Evolutionary conservation across 2,888 invertebrate genomes (phyloP).

Genomic region (Prosopocoilus inquinatus): DNA sequence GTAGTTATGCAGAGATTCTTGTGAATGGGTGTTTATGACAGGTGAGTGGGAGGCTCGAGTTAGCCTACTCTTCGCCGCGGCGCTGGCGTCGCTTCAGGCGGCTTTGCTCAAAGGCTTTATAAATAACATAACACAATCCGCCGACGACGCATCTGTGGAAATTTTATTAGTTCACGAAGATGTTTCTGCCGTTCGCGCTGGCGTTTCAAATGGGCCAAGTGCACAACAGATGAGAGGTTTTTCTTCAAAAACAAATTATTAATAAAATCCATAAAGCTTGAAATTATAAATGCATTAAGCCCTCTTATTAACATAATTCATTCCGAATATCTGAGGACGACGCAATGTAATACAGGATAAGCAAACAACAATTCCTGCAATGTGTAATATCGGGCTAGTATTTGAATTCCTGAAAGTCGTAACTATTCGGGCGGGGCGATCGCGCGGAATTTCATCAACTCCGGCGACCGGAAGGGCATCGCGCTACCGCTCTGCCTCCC

Average conservation of each 20-base stretch:
- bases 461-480: conserved; percentile 63
- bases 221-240: too few relatives aligned
- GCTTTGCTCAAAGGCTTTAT: conserved; percentile 42
- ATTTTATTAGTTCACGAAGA: conserved; percentile 42
- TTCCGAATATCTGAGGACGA: not conserved
- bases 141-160: conserved; percentile 46
- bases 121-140: conserved; percentile 49
- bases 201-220: too few relatives aligned
- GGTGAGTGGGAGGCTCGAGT: conserved; percentile 29
- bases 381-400: conserved; percentile 47
- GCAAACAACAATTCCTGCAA: conserved; percentile 44
- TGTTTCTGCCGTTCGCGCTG: too few relatives aligned
- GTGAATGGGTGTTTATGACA: conserved; percentile 24
- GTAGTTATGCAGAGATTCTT: conserved; percentile 12
- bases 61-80: conserved; percentile 30
- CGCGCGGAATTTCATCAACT: conserved; percentile 56
- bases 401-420: conserved; percentile 51
- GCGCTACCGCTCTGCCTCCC: conserved; percentile 40
- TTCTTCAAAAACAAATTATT: too few relatives aligned
- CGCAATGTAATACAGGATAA: conserved; percentile 3
- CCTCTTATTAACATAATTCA: too few relatives aligned
- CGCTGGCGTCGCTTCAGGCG: conserved; percentile 30
- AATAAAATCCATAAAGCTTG: too few relatives aligned
- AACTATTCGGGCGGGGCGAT: conserved; percentile 50
- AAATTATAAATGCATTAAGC: too few relatives aligned